Evolutionary conservation across 2,797 vertebrate species (phyloP).

Genomic region (Sebastes baramenuke): DNA sequence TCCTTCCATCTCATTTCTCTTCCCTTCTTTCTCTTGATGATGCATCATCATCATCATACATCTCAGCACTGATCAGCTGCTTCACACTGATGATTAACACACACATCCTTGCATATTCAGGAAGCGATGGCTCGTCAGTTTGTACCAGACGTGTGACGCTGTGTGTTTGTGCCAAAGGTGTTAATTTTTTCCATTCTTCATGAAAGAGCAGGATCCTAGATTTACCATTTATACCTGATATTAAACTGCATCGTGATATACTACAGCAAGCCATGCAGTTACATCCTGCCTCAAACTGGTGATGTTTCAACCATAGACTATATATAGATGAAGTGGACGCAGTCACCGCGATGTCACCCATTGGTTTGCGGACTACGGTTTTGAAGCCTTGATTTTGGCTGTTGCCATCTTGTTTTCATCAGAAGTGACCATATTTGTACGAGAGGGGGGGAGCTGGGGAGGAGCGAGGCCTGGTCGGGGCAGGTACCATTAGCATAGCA

Average conservation of each 20-base stretch:
- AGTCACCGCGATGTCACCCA: neutral
- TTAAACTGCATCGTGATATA: neutral
- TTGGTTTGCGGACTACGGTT: neutral
- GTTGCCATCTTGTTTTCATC: neutral
- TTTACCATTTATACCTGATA: neutral
- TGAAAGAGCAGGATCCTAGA: neutral
- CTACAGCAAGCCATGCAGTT: neutral
- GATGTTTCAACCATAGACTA: neutral
- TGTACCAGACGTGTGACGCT: neutral
- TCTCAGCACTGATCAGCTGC: constrained; percentile 10
- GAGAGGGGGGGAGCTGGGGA: neutral
- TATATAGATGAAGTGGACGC: neutral
- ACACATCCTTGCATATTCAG: neutral
- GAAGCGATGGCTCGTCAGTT: neutral
- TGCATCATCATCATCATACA: too few relatives aligned
- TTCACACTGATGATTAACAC: constrained; percentile 14
- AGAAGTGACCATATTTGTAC: neutral
- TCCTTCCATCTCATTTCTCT: neutral
- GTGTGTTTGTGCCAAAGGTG: neutral
- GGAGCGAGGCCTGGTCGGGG: neutral
- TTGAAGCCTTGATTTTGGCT: neutral
- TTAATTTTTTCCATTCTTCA: neutral
- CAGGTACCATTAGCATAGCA: neutral
- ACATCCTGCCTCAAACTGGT: neutral
- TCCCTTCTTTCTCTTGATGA: neutral